Base-by-base conservation (phyloP, 2,113 vertebrate genomes). In the Tringa solitaria region DNA sequence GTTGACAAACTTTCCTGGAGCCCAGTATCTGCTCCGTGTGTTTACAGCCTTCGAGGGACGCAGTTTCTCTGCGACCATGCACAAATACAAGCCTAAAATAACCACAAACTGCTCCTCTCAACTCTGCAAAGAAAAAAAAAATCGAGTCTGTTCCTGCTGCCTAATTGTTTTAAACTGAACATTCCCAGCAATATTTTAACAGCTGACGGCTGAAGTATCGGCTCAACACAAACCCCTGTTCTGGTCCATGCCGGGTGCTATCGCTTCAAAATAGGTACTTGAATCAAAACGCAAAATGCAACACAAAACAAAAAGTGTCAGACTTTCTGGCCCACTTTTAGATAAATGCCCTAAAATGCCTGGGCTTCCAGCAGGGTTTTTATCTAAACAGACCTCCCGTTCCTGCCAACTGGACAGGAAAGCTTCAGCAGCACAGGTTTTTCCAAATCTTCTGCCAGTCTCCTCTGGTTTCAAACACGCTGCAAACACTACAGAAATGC, bases 1-100 rank as follows among this genome's bases (percentile, higher is more conserved):
- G 86, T 21, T 89, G 74, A 95, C 84, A 83, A 95, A 96, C 87
- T 51, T 37, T 28, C 87, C 76, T 30, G 72, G 90, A 85, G 56
- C 90, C 87, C 32, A 30, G 68, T 33, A 60, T 53, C 60, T 65
- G 74, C 83, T 78, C 78, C 13, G 28, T 9, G 8, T 10, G 43
- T 13, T 87, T 48, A 46, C 73, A 80, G 64, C 81, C 10, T 8
- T 53, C 60, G 78, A 63, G 87, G 48, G 27, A 32, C 89, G 48
- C 75, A 59, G 73, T 4, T 45, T 51, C 45, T 46, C 94, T 33
- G 14, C 2, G 11, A 6, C 69, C 3, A 0, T 1, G 61, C 86
- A 56, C 75, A 14, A 83, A 78, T 20, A 24, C 48, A 77, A 89
- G 65, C 87, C 54, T 14, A 56, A 74, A 91, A 75, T 80, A 65